These are phyloP conservation scores for Pollenia labialis DNA, from an alignment of 2,888 invertebrate genomes.

Conservation along the genomic window DNA sequence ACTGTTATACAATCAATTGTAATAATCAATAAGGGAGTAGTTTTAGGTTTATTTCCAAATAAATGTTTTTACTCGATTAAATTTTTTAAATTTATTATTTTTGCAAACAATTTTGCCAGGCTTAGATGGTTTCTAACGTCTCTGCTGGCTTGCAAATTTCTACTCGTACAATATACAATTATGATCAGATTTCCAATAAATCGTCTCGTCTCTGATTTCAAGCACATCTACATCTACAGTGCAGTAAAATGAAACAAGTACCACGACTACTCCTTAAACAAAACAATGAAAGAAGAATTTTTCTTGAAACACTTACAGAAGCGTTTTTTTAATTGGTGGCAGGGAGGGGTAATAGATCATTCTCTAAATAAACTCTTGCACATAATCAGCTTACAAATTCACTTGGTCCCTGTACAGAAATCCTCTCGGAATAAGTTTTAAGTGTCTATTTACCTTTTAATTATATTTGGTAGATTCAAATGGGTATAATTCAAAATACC, in stretches of 20 bases:
- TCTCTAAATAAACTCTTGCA: no score
- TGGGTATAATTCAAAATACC: no score
- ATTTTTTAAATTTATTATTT: neutral
- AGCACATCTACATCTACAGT: neutral
- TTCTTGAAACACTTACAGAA: no score
- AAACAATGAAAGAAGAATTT: no score
- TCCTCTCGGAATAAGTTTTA: no score
- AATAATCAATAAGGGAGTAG: conserved; percentile 17
- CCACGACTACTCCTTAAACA: neutral
- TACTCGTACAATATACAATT: conserved; percentile 13
- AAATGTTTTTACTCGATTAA: neutral
- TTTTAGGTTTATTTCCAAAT: neutral
- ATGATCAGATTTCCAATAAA: conserved; percentile 72
- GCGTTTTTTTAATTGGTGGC: no score
- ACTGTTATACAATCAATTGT: conserved; percentile 42
- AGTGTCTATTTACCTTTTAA: no score
- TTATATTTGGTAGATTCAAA: no score
- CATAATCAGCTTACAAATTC: no score
- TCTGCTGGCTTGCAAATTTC: neutral
- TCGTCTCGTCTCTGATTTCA: conserved; percentile 62
- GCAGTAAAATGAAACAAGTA: neutral
- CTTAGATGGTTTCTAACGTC: neutral
- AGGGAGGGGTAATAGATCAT: no score
- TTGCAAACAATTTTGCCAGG: no score
- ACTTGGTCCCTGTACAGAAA: no score